A percentile compares a stretch with the other conserved stretches of the same genome.
Evolutionary conservation across 2,797 vertebrate species (phyloP).

Genomic region (Harpagifer antarcticus): DNA sequence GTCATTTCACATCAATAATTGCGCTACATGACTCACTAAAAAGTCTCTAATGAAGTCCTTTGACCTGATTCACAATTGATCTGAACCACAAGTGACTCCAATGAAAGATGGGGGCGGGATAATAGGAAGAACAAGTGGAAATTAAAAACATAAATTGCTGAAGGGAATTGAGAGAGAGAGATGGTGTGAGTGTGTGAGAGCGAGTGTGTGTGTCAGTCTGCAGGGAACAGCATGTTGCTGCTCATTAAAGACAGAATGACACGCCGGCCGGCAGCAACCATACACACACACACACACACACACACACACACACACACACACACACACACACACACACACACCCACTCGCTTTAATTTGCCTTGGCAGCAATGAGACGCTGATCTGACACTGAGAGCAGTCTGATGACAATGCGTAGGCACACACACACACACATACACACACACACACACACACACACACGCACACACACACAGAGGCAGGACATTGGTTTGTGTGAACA

Average conservation of each 20-base stretch:
- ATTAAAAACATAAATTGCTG: background rate
- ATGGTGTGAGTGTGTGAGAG: background rate
- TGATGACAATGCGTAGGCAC: constrained; percentile 42
- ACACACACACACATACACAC: constrained; percentile 13
- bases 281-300: background rate
- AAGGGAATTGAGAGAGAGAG: constrained; percentile 22
- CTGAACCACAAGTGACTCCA: background rate
- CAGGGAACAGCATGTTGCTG: constrained; percentile 67
- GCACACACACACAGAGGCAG: constrained; percentile 5
- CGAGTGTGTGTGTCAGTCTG: constrained; percentile 39
- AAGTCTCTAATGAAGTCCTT: constrained; percentile 32
- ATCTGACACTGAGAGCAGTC: constrained; percentile 67
- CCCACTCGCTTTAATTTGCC: constrained; percentile 47
- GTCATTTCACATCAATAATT: constrained; percentile 20
- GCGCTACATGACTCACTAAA: constrained; percentile 11
- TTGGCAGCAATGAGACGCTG: constrained; percentile 61
- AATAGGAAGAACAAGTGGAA: no score
- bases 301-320: background rate
- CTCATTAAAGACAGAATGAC: constrained; percentile 66
- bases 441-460: constrained; percentile 6
- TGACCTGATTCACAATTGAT: constrained; percentile 34
- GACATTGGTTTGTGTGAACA: constrained; percentile 29
- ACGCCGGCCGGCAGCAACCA: constrained; percentile 45
- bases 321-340: background rate
- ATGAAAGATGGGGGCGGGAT: background rate